phyloP scores from a whole-genome alignment of 2,888 invertebrate genomes.

The Agapostemon virescens region DNA sequence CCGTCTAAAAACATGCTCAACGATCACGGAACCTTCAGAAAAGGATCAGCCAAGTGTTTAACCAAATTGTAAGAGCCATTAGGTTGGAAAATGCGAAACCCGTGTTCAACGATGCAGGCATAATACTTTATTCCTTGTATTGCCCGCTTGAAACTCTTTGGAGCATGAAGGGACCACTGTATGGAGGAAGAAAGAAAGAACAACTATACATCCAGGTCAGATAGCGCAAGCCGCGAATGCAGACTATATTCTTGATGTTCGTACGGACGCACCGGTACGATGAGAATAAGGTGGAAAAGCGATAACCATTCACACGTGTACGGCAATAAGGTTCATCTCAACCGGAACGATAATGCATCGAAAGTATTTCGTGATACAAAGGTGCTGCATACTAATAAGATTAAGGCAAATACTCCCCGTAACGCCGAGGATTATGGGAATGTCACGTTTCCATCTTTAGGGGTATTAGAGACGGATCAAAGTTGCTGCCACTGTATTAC shows the following conservation, averaged over 20 bases:
- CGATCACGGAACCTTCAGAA: constrained; percentile 14
- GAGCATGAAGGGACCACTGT: constrained; percentile 31
- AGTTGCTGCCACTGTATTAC: not conserved
- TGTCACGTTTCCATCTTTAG: constrained; percentile 12
- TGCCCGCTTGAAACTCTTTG: constrained; percentile 37
- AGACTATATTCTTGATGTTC: constrained; percentile 16
- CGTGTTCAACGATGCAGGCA: constrained; percentile 44
- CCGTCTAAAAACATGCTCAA: constrained; percentile 20
- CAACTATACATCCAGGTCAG: constrained; percentile 25
- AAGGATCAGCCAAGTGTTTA: constrained; percentile 52
- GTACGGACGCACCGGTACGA: not conserved
- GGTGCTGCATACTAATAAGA: constrained; percentile 17
- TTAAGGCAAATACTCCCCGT: constrained; percentile 24
- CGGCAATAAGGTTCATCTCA: not conserved
- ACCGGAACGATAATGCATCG: not conserved
- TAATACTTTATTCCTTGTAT: constrained; percentile 52
- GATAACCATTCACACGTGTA: constrained; percentile 14
- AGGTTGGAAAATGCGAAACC: constrained; percentile 56
- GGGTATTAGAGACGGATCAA: constrained; percentile 13
- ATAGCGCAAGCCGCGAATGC: constrained; percentile 14
- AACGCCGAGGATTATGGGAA: constrained; percentile 22
- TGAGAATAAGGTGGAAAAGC: constrained; percentile 10
- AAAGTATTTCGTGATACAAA: constrained; percentile 19
- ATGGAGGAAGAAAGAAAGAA: constrained; percentile 29
- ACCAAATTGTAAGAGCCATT: constrained; percentile 58